Evolutionary conservation across 2,113 vertebrate species (phyloP), one percentile per base, ranked within the genome.

Genomic region (Girardinichthys multiradiatus): DNA sequence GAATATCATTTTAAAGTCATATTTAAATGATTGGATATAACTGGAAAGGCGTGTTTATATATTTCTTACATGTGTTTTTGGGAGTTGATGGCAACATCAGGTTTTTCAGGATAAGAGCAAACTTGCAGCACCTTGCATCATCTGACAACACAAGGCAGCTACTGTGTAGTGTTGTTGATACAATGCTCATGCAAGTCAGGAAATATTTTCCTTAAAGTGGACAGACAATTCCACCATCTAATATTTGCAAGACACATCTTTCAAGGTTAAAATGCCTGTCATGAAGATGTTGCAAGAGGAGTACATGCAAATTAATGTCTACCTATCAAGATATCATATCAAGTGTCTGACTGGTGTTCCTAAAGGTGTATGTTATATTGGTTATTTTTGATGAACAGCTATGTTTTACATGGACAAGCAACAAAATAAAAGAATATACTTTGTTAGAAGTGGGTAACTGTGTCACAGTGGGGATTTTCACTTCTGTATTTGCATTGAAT

Each of bases 121-220:
- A 81, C 81, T 92, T 91, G 77, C 88, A 86, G 72, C 72, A 76
- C 12, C 88, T 91, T 91, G 81, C 90, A 74, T 92, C 90, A 92
- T 90, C 82, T 76, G 51, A 51, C 82, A 84, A 83, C 77, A 87
- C 70, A 68, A 71, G 60, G 17, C 5, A 48, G 68, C 24, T 63
- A 66, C 7, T 65, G 64, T 70, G 57, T 42, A 61, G 17, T 42
- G 7, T 51, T 82, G 33, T 81, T 70, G 81, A 83, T 69, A 79
- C 68, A 71, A 81, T 71, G 64, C 58, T 71, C 24, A 64, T 35
- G 35, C 72, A 74, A 81, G 58, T 74, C 21, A 60, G 64, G 58
- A 84, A 76, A 71, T 59, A 67, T 65, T 80, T 61, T 58, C 70
- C 69, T 66, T 14, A 83, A 75, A 39, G 35, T 54, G 13, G 58